Evolutionary conservation across 1,140 invertebrate genomes (phyloP), one percentile per base, ranked within the genome.

Genomic region (Drosophila littoralis): DNA sequence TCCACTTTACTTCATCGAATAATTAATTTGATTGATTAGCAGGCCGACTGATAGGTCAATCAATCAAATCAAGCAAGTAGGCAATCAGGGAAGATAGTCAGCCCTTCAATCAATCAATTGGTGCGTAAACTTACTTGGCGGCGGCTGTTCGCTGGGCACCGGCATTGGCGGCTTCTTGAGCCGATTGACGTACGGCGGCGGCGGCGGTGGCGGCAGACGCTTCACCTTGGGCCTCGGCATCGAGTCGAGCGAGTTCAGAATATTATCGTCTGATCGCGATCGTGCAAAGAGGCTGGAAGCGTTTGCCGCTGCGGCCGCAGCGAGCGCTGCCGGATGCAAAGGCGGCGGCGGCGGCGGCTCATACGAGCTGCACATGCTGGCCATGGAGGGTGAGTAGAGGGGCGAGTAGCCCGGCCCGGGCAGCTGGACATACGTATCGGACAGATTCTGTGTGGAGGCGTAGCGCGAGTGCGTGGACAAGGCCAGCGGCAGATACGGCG

Each of bases 191-290:
- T 93, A 93, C 32, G 91, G 92, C 6, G 95, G 95, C 52, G 84
- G 84, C 0, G 96, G 95, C 6, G 95, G 96, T 0, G 96, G 96
- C 7, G 96, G 96, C 1, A 96, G 95, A 1, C 96, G 96, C 79
- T 95, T 93, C 60, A 95, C 92, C 54, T 95, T 93, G 46, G 95
- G 94, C 83, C 95, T 94, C 92, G 94, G 94, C 83, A 95, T 94
- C 92, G 94, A 86, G 57, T 95, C 94, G 74, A 94, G 94, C 59
- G 93, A 93, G 72, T 96, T 96, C 66, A 97, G 92, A 79, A 97
- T 95, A 82, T 96, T 96, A 79, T 97, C 96, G 82, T 97, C 95
- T 55, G 96, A 96, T 85, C 95, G 94, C 10, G 96, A 95, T 76
- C 96, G 93, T 36, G 94, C 93, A 88, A 96, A 96, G 70, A 93